Percentiles rank a stretch among this genome's conserved stretches.
Conservation (phyloP, 2,113 vertebrate species). For the Oncorhynchus mykiss region DNA sequence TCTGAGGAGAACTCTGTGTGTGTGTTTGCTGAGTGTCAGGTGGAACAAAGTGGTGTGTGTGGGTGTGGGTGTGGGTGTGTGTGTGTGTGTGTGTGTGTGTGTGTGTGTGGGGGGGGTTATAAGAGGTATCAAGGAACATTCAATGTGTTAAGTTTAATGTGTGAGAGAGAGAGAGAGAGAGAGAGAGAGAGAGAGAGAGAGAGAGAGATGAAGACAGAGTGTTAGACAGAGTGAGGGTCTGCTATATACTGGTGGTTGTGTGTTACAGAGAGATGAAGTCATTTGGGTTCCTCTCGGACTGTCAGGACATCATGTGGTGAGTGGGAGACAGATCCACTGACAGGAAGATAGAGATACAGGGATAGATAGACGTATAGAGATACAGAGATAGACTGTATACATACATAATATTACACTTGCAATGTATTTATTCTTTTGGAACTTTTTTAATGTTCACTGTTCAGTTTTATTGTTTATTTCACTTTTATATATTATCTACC, state of each 20-base stretch:
- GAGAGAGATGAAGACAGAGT: neutral
- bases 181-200: neutral
- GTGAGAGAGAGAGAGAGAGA: no score
- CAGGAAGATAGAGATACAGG: neutral
- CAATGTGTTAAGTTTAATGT: neutral
- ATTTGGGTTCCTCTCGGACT: neutral
- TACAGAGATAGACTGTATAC: neutral
- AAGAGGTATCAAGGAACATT: no score
- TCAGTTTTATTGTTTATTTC: no score
- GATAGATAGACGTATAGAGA: neutral
- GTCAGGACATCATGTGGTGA: neutral
- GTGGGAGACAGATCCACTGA: neutral
- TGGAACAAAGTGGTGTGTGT: neutral
- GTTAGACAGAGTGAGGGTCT: neutral
- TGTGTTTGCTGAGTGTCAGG: neutral
- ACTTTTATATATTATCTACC: no score
- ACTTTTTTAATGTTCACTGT: no score
- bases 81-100: conserved; percentile 3
- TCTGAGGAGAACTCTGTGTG: neutral
- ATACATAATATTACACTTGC: no score
- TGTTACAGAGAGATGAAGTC: no score
- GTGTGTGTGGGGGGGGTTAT: conserved; percentile 15
- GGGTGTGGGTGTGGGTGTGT: neutral
- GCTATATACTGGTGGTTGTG: no score
- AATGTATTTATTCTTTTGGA: no score